phyloP scores from a whole-genome alignment of 2,797 vertebrate species.

The Cetoscarus ocellatus region DNA sequence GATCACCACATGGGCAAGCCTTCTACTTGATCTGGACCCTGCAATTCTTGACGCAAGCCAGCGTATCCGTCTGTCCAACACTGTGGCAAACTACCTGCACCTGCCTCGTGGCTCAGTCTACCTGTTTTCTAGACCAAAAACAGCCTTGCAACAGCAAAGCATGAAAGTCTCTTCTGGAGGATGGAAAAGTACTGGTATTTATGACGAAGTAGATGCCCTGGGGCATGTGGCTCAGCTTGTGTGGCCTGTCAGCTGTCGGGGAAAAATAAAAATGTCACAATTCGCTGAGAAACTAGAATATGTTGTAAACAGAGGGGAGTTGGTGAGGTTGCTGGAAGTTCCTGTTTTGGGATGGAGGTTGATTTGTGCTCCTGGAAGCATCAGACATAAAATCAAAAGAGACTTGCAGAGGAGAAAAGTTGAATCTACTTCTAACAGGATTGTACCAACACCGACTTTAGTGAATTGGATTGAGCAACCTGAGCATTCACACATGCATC shows the following conservation, averaged over 20 bases:
- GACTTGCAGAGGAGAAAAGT: conserved; percentile 13
- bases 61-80: conserved; percentile 42
- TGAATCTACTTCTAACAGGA: conserved; percentile 45
- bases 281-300: conserved; percentile 52
- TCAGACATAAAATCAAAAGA: conserved; percentile 15
- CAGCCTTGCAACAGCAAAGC: neutral
- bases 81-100: conserved; percentile 47
- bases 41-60: conserved; percentile 17
- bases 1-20: no score
- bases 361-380: conserved; percentile 39
- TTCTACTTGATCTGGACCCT: conserved; percentile 11
- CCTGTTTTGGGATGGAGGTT: conserved; percentile 69
- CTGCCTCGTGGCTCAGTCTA: conserved; percentile 39
- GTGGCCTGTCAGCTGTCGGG: conserved; percentile 50
- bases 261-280: conserved; percentile 14
- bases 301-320: conserved; percentile 12
- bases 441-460: neutral
- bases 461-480: neutral
- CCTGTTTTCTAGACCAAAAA: conserved; percentile 36
- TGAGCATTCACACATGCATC: neutral
- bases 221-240: conserved; percentile 23
- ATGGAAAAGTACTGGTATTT: neutral
- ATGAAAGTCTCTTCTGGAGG: conserved; percentile 16
- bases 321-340: conserved; percentile 58
- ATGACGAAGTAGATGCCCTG: accelerated